A percentile compares a stretch with the other conserved stretches of the same genome.
phyloP scores from a whole-genome alignment of 2,888 invertebrate genomes.

The Junonia oenone region DNA sequence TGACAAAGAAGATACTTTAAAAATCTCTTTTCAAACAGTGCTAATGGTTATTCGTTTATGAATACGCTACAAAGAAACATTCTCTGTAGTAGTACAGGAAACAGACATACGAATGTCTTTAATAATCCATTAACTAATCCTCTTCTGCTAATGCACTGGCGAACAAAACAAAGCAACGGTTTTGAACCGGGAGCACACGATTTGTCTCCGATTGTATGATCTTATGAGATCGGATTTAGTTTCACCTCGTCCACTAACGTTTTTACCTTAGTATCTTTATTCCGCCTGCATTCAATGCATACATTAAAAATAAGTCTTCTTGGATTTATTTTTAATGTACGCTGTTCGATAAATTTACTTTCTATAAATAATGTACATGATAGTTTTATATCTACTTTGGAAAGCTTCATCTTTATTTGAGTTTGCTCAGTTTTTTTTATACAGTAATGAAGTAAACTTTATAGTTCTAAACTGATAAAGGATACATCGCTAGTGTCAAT shows the following conservation, averaged over 20 bases:
- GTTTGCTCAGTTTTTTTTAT: no score
- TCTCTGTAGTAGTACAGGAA: background rate
- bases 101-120: conserved; percentile 11
- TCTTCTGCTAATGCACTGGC: conserved; percentile 22
- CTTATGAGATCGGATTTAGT: background rate
- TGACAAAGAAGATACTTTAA: background rate
- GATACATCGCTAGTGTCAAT: no score
- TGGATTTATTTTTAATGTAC: background rate
- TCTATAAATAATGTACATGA: background rate
- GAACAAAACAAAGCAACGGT: conserved; percentile 19
- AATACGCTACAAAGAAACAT: conserved; percentile 3
- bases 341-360: background rate
- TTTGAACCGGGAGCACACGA: conserved; percentile 6
- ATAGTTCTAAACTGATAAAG: no score
- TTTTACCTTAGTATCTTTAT: background rate
- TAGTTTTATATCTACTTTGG: background rate
- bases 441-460: no score
- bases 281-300: background rate
- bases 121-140: conserved; percentile 38
- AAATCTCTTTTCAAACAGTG: background rate
- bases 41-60: conserved; percentile 2
- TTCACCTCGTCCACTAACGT: background rate
- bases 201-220: background rate
- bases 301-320: no score
- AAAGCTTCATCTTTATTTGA: no score